Conservation (phyloP, 1,140 invertebrate genomes). For the Colletes gigas region DNA sequence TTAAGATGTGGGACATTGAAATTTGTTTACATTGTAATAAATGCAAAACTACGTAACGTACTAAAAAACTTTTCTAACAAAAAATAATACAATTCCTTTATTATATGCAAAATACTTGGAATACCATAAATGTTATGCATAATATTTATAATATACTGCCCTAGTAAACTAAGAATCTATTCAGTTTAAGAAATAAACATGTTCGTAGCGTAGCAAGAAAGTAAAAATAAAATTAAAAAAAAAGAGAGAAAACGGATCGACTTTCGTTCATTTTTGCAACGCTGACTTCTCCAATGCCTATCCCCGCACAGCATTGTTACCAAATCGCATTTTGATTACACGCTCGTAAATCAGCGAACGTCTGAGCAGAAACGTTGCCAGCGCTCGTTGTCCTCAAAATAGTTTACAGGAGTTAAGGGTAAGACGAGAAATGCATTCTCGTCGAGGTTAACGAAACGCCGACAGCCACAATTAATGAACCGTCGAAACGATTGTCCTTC, state of each 20-base stretch:
- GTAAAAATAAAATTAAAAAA: not conserved
- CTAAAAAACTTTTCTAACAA: no score
- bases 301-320: constrained; percentile 63
- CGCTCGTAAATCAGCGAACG: constrained; percentile 68
- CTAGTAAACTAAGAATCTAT: no score
- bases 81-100: no score
- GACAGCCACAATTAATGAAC: constrained; percentile 54
- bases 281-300: constrained; percentile 29
- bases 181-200: not conserved
- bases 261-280: constrained; percentile 4
- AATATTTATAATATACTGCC: no score
- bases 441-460: constrained; percentile 58
- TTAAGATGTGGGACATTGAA: no score
- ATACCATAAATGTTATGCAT: no score
- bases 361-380: constrained; percentile 68
- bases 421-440: constrained; percentile 50
- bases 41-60: no score
- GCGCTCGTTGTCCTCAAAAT: constrained; percentile 68
- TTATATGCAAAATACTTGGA: no score
- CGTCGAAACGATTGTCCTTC: constrained; percentile 30
- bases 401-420: constrained; percentile 66
- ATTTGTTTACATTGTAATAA: no score
- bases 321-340: constrained; percentile 69
- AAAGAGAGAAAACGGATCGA: not conserved
- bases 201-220: not conserved